Conservation (phyloP, 1,140 invertebrate species). For the Lysiphlebus fabarum region DNA sequence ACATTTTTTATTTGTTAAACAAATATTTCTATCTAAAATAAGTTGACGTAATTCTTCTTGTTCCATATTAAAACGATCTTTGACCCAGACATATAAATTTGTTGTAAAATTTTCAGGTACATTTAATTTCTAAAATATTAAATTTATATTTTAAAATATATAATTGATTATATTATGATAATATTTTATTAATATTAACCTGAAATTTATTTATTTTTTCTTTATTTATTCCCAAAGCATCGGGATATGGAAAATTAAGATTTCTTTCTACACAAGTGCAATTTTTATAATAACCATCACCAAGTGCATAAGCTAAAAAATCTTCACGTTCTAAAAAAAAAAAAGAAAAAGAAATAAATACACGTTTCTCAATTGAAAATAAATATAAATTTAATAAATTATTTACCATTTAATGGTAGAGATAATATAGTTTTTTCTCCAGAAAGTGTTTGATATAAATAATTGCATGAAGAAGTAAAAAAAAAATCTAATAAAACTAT, state of each 20-base stretch:
- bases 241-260: slow-evolving; percentile 22
- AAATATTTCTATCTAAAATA: slow-evolving; percentile 26
- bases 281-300: slow-evolving; percentile 22
- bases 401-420: slow-evolving; percentile 22
- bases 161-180: not conserved
- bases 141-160: slow-evolving; percentile 11
- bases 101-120: slow-evolving; percentile 31
- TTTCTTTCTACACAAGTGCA: slow-evolving; percentile 12
- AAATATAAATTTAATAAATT: not conserved
- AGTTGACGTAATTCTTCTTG: slow-evolving; percentile 21
- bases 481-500: not conserved
- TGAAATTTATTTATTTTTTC: slow-evolving; percentile 24
- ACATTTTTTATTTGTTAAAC: slow-evolving; percentile 26
- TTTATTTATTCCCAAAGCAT: slow-evolving; percentile 24
- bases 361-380: not conserved
- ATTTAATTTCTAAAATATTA: slow-evolving; percentile 26
- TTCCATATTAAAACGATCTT: slow-evolving; percentile 24
- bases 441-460: not conserved
- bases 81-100: slow-evolving; percentile 30
- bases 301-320: slow-evolving; percentile 23
- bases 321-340: slow-evolving; percentile 23
- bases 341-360: too few relatives aligned
- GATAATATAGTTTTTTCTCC: slow-evolving; percentile 20
- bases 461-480: not conserved
- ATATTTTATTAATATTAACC: slow-evolving; percentile 22